Conservation (phyloP, 2,888 invertebrate species). For the Eurois occulta region DNA sequence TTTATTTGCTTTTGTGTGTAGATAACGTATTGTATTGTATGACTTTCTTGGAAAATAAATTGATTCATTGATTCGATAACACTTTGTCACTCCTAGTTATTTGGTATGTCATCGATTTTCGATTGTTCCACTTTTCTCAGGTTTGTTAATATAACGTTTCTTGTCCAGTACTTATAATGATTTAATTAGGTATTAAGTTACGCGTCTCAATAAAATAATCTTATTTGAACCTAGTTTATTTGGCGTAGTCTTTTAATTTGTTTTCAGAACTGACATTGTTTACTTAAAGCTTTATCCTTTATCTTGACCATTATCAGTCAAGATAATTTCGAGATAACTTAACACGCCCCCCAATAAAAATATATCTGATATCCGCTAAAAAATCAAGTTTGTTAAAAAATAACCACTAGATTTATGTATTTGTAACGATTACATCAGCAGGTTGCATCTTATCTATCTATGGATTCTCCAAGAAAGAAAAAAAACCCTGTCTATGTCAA, state of each 20-base stretch:
- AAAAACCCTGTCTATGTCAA: constrained; percentile 5
- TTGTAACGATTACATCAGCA: constrained; percentile 24
- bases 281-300: constrained; percentile 31
- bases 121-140: neutral
- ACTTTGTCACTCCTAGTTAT: neutral
- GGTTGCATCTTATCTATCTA: neutral
- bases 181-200: neutral
- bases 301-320: constrained; percentile 47
- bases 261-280: constrained; percentile 24
- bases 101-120: neutral
- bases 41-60: constrained; percentile 17
- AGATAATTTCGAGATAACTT: constrained; percentile 43
- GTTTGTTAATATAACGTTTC: neutral
- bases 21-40: neutral
- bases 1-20: neutral
- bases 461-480: constrained; percentile 5
- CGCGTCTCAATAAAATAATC: neutral
- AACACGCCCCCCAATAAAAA: constrained; percentile 54
- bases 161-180: neutral
- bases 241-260: neutral
- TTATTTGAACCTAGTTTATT: constrained; percentile 1
- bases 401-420: neutral
- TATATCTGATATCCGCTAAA: constrained; percentile 12
- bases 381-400: constrained; percentile 9
- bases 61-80: constrained; percentile 9